phyloP scores from a whole-genome alignment of 2,888 invertebrate genomes.

The Pammene aurita region DNA sequence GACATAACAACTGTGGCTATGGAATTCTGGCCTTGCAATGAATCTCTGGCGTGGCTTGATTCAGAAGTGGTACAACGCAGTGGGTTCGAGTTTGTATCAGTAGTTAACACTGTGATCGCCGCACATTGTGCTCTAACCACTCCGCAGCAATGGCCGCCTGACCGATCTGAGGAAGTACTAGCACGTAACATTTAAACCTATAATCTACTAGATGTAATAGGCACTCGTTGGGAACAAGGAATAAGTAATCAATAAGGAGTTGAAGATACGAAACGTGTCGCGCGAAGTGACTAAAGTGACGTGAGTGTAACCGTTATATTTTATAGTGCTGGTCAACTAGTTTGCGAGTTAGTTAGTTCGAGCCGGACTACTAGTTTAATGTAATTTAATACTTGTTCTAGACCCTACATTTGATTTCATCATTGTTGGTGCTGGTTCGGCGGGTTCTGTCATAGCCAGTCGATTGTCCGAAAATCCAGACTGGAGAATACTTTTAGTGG shows the following conservation, averaged over 20 bases:
- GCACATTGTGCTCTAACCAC: slow-evolving; percentile 78
- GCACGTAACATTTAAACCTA: slow-evolving; percentile 36
- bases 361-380: too few species aligned
- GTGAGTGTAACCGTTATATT: too few species aligned
- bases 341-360: too few species aligned
- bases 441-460: slow-evolving; percentile 45
- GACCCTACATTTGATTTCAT: slow-evolving; percentile 46
- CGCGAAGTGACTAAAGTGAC: too few species aligned
- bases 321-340: too few species aligned
- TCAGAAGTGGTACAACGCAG: slow-evolving; percentile 21
- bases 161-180: slow-evolving; percentile 59
- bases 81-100: slow-evolving; percentile 48
- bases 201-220: too few species aligned
- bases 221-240: too few species aligned
- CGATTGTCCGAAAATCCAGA: slow-evolving; percentile 43
- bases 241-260: too few species aligned
- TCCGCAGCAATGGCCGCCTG: slow-evolving; percentile 72
- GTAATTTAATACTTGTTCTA: slow-evolving; percentile 10
- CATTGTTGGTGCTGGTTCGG: slow-evolving; percentile 45
- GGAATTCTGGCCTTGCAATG: slow-evolving; percentile 39
- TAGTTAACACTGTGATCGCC: slow-evolving; percentile 72
- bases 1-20: background rate
- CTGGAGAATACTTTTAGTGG: slow-evolving; percentile 46
- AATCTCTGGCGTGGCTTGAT: slow-evolving; percentile 12
- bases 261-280: too few species aligned